Evolutionary conservation across 2,888 invertebrate species (phyloP).

Genomic region (Trilocha varians): DNA sequence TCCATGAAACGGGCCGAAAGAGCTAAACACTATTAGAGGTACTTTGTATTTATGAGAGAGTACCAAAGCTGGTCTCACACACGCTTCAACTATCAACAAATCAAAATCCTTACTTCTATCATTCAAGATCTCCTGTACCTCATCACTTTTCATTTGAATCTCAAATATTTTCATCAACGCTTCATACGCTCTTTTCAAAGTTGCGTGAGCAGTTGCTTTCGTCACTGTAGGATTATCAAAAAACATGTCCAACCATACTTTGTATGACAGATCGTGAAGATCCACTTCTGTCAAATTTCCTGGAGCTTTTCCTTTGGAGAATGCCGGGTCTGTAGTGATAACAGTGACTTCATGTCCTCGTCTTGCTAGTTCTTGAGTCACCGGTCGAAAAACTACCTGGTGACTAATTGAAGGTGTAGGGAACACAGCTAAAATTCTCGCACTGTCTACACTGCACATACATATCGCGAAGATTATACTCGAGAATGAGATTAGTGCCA

Average conservation of each 20-base stretch:
- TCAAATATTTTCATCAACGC: constrained; percentile 6
- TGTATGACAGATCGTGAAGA: constrained; percentile 35
- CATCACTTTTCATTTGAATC: constrained; percentile 8
- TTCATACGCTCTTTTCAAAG: not conserved
- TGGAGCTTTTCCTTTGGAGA: constrained; percentile 28
- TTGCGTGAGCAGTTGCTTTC: not conserved
- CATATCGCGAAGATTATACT: not conserved
- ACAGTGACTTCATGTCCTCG: constrained; percentile 47
- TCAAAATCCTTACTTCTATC: constrained; percentile 16
- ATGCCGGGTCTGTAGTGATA: constrained; percentile 35
- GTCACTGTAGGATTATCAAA: not conserved
- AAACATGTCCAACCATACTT: constrained; percentile 16
- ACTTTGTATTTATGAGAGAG: constrained; percentile 17
- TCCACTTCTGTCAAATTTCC: constrained; percentile 38
- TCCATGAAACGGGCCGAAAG: not conserved
- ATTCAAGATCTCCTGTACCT: constrained; percentile 12
- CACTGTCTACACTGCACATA: constrained; percentile 7
- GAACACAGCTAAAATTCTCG: constrained; percentile 14
- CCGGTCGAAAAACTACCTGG: constrained; percentile 24
- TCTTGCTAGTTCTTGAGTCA: constrained; percentile 33
- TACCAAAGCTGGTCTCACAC: constrained; percentile 8
- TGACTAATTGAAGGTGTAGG: constrained; percentile 18
- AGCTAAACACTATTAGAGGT: constrained; percentile 19
- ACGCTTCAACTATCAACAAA: constrained; percentile 16
- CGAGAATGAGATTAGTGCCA: not conserved